Evolutionary conservation across 2,888 invertebrate species (phyloP).

Genomic region (Philaethria dido): DNA sequence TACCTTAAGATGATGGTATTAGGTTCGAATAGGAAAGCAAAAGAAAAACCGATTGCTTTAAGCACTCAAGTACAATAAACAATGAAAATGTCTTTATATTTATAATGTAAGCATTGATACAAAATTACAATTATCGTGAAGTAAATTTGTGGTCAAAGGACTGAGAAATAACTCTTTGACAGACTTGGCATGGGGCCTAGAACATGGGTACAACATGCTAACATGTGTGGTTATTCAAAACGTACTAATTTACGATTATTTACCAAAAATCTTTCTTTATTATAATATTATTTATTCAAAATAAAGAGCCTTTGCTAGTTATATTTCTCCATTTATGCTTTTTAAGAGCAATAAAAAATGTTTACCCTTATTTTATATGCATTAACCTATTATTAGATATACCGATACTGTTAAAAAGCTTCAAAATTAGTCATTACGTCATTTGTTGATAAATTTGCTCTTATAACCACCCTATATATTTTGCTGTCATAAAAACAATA

Average conservation of each 20-base stretch:
- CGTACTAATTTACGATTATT: not conserved
- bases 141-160: not conserved
- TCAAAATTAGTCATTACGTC: not conserved
- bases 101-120: not conserved
- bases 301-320: not conserved
- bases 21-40: no score
- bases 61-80: not conserved
- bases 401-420: not conserved
- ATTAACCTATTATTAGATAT: not conserved
- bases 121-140: not conserved
- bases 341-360: not conserved
- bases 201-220: no score
- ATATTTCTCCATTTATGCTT: not conserved
- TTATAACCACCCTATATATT: not conserved
- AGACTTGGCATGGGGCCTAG: not conserved
- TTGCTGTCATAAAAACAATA: not conserved
- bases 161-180: not conserved
- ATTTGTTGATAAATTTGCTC: not conserved
- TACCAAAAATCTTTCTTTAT: not conserved
- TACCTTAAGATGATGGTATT: no score
- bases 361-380: no score
- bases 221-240: not conserved
- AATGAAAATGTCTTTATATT: not conserved
- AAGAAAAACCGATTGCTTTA: not conserved
- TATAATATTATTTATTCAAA: no score